Conservation (phyloP, 1,140 invertebrate genomes). For the Drosophila pseudoobscura region DNA sequence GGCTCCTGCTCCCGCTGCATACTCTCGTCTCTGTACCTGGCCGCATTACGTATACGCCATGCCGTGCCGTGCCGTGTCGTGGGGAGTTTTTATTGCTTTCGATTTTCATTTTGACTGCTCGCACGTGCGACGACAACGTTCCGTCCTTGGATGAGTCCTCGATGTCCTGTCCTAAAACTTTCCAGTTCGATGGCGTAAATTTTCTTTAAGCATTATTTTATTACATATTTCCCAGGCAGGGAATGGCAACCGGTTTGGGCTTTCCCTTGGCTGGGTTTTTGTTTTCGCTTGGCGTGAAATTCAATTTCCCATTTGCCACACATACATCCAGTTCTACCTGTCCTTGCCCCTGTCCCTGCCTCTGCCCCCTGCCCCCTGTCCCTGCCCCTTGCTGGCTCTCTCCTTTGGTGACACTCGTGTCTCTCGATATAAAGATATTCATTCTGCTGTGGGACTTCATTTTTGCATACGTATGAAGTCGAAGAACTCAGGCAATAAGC, state of each 20-base stretch:
- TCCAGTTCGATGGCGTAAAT: constrained; percentile 72
- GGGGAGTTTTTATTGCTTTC: constrained; percentile 74
- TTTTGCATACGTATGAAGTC: constrained; percentile 48
- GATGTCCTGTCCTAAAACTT: constrained; percentile 57
- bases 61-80: constrained; percentile 41
- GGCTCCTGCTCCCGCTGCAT: constrained; percentile 1
- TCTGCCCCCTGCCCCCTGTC: constrained; percentile 2
- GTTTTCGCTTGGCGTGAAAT: constrained; percentile 76
- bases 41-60: constrained; percentile 68
- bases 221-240: constrained; percentile 57
- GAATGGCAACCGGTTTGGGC: constrained; percentile 14
- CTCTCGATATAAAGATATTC: constrained; percentile 62
- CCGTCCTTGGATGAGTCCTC: constrained; percentile 4
- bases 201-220: constrained; percentile 78
- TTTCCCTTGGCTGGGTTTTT: constrained; percentile 65
- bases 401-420: constrained; percentile 14
- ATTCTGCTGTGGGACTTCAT: constrained; percentile 38
- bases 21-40: constrained; percentile 36
- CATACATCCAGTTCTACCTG: constrained; percentile 14
- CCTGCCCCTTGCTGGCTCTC: constrained; percentile 16
- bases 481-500: constrained; percentile 11
- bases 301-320: constrained; percentile 76
- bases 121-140: constrained; percentile 61
- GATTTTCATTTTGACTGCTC: constrained; percentile 77
- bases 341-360: constrained; percentile 21